A percentile compares a stretch with the other conserved stretches of the same genome.
phyloP scores from a whole-genome alignment of 2,113 vertebrate species.

The Phasianus colchicus region DNA sequence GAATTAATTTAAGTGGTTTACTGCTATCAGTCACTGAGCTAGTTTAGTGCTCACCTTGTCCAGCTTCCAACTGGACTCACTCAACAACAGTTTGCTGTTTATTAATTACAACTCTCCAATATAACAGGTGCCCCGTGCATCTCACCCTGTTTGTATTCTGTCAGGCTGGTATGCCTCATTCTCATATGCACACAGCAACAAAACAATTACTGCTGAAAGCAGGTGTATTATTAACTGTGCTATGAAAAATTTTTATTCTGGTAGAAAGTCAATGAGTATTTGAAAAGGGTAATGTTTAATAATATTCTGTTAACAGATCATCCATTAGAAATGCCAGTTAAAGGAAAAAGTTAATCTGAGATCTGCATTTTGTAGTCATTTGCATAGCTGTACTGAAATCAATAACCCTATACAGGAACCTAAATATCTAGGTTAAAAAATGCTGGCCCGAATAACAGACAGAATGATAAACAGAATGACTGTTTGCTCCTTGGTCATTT shows the following conservation, averaged over 20 bases:
- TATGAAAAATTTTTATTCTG: slow-evolving; percentile 22
- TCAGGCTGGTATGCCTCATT: not conserved
- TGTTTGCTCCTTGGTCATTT: not conserved
- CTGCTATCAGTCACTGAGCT: not conserved
- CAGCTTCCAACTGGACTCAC: not conserved
- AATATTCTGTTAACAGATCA: slow-evolving; percentile 46
- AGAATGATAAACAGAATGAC: no score
- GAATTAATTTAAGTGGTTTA: not conserved
- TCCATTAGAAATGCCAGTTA: slow-evolving; percentile 17
- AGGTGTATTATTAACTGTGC: slow-evolving; percentile 8
- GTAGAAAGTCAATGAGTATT: slow-evolving; percentile 40
- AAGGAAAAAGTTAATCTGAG: not conserved
- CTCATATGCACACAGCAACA: slow-evolving; percentile 1
- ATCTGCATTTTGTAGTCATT: not conserved
- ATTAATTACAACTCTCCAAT: slow-evolving; percentile 17
- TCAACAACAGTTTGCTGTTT: not conserved
- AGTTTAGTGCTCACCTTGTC: not conserved
- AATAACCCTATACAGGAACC: not conserved
- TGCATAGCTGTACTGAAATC: not conserved
- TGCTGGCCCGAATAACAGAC: not conserved
- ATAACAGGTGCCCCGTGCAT: not conserved
- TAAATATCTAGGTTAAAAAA: not conserved
- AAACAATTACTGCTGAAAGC: slow-evolving; percentile 58
- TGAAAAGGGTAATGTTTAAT: slow-evolving; percentile 57
- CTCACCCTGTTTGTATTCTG: slow-evolving; percentile 44